Evolutionary conservation across 2,797 vertebrate genomes (phyloP).

Genomic region (Gymnoscopelus braueri): DNA sequence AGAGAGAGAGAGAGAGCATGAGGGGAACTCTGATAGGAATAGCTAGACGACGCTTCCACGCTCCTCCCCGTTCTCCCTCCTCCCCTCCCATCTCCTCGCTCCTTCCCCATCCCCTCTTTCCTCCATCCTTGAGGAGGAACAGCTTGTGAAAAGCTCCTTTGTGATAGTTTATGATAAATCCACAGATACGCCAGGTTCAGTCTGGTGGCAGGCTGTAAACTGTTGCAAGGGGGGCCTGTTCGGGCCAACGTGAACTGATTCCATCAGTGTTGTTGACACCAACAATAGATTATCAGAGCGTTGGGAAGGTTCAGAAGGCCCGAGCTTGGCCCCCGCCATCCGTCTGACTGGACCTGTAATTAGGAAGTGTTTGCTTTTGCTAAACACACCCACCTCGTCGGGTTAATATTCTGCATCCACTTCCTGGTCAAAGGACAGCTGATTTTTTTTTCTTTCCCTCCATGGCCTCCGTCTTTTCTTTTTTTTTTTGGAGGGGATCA

Average conservation of each 20-base stretch:
- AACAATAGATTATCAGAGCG: conserved; percentile 71
- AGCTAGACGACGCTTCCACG: conserved; percentile 16
- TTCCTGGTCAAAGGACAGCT: conserved; percentile 76
- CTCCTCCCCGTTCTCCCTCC: conserved; percentile 72
- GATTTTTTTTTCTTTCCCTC: conserved; percentile 33
- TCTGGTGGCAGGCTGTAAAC: conserved; percentile 47
- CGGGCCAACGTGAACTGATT: conserved; percentile 69
- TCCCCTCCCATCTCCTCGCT: conserved; percentile 26
- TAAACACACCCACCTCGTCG: conserved; percentile 69
- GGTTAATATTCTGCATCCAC: conserved; percentile 77
- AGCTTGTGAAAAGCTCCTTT: conserved; percentile 79
- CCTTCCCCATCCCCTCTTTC: conserved; percentile 27
- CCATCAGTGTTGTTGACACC: conserved; percentile 78
- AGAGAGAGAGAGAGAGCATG: conserved; percentile 1
- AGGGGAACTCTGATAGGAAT: no score
- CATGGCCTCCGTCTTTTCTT: conserved; percentile 21
- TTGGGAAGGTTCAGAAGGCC: conserved; percentile 67
- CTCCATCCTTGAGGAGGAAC: conserved; percentile 72
- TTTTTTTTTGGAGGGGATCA: conserved; percentile 37
- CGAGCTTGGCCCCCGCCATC: conserved; percentile 47
- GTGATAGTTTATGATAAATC: conserved; percentile 82
- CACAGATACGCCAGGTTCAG: conserved; percentile 61
- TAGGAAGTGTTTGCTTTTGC: conserved; percentile 80
- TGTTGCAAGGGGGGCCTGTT: conserved; percentile 45
- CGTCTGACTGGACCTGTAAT: conserved; percentile 74